phyloP scores from a whole-genome alignment of 2,113 vertebrate species.

The Elachura formosa region DNA sequence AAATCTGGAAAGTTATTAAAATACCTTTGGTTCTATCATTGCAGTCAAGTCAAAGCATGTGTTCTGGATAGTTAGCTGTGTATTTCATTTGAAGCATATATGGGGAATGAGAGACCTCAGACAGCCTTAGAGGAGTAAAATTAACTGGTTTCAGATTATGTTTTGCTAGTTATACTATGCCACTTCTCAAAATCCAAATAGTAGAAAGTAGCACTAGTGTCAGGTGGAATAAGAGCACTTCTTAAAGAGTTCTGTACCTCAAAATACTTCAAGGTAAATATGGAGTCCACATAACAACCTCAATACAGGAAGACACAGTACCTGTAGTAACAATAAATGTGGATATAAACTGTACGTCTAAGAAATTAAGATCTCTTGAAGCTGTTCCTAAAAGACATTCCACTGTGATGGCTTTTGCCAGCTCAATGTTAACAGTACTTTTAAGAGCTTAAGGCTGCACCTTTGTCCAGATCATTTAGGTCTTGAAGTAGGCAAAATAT shows the following conservation, averaged over 20 bases:
- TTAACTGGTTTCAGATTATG: background rate
- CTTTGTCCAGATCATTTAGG: background rate
- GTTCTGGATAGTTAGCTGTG: background rate
- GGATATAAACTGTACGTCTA: background rate
- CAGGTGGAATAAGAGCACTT: background rate
- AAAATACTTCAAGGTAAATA: background rate
- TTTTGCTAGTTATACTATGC: background rate
- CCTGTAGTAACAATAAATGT: background rate
- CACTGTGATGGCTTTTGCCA: background rate
- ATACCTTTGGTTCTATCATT: background rate
- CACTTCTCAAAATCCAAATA: background rate
- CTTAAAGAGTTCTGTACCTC: background rate
- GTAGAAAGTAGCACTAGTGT: background rate
- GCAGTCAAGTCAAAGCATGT: background rate
- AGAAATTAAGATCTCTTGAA: background rate
- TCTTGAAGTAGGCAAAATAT: background rate
- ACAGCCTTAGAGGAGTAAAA: background rate
- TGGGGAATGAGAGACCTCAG: background rate
- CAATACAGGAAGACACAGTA: background rate
- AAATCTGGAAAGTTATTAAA: constrained; percentile 19
- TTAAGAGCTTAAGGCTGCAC: background rate
- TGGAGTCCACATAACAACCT: background rate
- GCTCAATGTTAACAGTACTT: background rate
- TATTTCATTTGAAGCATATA: background rate
- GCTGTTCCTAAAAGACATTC: background rate